phyloP scores from a whole-genome alignment of 92 coral and sea anemone genomes.

The Pocillopora grandis region DNA sequence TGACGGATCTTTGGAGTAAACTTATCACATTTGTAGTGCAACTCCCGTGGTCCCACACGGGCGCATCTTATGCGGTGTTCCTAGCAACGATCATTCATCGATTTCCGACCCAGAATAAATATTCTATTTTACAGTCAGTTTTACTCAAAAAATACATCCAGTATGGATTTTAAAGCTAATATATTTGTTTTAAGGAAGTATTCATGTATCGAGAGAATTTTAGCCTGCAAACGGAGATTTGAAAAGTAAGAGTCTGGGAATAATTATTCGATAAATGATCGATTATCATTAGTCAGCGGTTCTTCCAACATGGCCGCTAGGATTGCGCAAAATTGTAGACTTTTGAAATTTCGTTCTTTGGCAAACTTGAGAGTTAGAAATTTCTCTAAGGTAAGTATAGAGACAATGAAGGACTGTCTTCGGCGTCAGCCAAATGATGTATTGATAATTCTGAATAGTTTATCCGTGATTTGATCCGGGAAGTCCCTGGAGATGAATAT shows the following conservation, averaged over 20 bases:
- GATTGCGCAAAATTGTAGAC: not conserved
- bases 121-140: not conserved
- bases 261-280: constrained; percentile 45
- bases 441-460: not conserved
- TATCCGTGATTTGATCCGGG: not conserved
- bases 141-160: not conserved
- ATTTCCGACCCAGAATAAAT: not conserved
- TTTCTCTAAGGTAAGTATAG: constrained; percentile 31
- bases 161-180: not conserved
- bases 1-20: constrained; percentile 69
- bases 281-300: not conserved
- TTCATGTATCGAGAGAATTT: not conserved
- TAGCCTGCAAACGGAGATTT: not conserved
- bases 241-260: not conserved
- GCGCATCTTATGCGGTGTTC: not conserved
- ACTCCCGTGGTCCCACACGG: constrained; percentile 39
- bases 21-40: constrained; percentile 22
- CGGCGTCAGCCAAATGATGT: not conserved
- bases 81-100: constrained; percentile 35
- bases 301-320: constrained; percentile 34
- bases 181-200: not conserved
- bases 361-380: constrained; percentile 5
- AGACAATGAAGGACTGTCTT: not conserved
- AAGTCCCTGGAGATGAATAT: too few relatives aligned
- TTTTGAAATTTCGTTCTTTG: constrained; percentile 24